These are phyloP conservation scores for Cheilosia soror DNA, from an alignment of 2,888 invertebrate genomes.

Conservation along the genomic window DNA sequence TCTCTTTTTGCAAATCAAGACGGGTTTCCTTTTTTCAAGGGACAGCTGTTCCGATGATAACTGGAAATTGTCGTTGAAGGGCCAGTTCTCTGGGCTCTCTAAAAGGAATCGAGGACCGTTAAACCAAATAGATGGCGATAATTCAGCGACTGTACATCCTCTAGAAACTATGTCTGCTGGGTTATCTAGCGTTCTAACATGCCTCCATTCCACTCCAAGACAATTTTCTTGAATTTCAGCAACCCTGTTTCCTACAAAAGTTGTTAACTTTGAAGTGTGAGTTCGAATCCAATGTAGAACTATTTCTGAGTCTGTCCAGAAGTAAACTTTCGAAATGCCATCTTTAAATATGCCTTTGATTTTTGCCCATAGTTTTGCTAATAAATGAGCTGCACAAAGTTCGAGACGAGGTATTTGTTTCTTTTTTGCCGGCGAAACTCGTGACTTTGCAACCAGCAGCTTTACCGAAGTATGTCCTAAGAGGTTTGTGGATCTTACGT, in stretches of 20 bases:
- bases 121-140: conserved; percentile 37
- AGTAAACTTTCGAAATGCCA: background rate
- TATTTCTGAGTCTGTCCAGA: conserved; percentile 69
- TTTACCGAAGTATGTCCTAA: background rate
- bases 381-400: conserved; percentile 56
- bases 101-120: conserved; percentile 40
- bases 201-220: conserved; percentile 16
- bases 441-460: conserved; percentile 53
- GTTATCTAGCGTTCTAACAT: too few species aligned
- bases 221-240: conserved; percentile 52
- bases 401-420: conserved; percentile 63
- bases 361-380: conserved; percentile 43
- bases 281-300: conserved; percentile 57
- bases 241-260: conserved; percentile 70
- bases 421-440: conserved; percentile 60
- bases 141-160: background rate
- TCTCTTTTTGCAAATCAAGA: background rate
- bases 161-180: too few species aligned
- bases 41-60: conserved; percentile 38
- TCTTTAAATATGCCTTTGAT: background rate
- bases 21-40: conserved; percentile 37
- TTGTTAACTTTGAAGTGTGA: conserved; percentile 46
- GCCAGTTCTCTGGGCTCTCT: conserved; percentile 76
- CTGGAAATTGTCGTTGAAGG: conserved; percentile 1
- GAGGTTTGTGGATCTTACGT: background rate